Evolutionary conservation across 2,113 vertebrate genomes (phyloP).

Genomic region (Tonatia bakeri): DNA sequence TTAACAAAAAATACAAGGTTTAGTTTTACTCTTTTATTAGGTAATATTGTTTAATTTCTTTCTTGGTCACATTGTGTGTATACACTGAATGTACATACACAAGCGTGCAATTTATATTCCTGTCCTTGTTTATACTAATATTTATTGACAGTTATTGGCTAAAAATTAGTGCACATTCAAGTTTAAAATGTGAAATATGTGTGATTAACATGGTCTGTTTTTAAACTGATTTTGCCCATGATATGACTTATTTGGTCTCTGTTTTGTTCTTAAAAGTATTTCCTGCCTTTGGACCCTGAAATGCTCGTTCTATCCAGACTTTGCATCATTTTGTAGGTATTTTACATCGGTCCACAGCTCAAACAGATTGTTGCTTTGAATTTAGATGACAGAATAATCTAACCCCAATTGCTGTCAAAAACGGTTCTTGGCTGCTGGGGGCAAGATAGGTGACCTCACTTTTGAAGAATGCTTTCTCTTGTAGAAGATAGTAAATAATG

Average conservation of each 20-base stretch:
- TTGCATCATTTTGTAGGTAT: constrained; percentile 73
- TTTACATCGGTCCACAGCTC: constrained; percentile 80
- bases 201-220: not conserved
- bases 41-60: not conserved
- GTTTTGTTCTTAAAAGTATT: constrained; percentile 17
- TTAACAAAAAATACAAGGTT: not conserved
- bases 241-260: not conserved
- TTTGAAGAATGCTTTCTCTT: constrained; percentile 75
- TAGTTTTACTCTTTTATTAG: constrained; percentile 18
- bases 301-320: not conserved
- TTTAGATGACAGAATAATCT: constrained; percentile 85
- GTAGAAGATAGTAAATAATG: constrained; percentile 61
- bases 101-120: not conserved
- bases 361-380: constrained; percentile 80
- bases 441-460: constrained; percentile 71
- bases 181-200: not conserved
- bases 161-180: not conserved
- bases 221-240: constrained; percentile 35
- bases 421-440: constrained; percentile 76
- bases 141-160: not conserved
- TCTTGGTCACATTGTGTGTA: not conserved
- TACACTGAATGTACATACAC: not conserved
- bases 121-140: not conserved
- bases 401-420: constrained; percentile 82
- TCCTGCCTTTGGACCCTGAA: constrained; percentile 26